A percentile compares a stretch with the other conserved stretches of the same genome.
These are phyloP conservation scores for Zaprionus lachaisei DNA, from an alignment of 1,140 invertebrate genomes.

Conservation along the genomic window DNA sequence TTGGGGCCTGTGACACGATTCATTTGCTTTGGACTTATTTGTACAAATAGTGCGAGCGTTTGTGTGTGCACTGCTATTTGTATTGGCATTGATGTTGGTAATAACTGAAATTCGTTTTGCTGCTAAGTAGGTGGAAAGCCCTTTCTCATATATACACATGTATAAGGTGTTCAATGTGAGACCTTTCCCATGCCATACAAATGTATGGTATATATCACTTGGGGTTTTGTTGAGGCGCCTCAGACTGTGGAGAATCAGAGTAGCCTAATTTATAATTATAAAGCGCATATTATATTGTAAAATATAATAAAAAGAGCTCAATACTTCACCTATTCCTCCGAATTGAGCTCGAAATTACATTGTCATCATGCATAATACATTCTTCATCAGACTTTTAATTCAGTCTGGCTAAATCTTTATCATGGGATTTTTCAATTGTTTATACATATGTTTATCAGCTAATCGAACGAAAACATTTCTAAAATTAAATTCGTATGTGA, in stretches of 20 bases:
- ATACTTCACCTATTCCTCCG: too few relatives aligned
- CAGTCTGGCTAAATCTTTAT: not conserved
- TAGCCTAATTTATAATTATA: not conserved
- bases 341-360: not conserved
- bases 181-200: conserved; percentile 30
- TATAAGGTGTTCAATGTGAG: conserved; percentile 31
- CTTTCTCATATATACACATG: conserved; percentile 19
- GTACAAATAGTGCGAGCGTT: conserved; percentile 59
- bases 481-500: conserved; percentile 25
- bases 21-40: conserved; percentile 75
- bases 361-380: not conserved
- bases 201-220: conserved; percentile 34
- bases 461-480: conserved; percentile 32
- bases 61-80: conserved; percentile 54
- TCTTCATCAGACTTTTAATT: not conserved
- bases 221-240: conserved; percentile 44
- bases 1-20: conserved; percentile 36
- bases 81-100: conserved; percentile 78
- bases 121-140: conserved; percentile 56
- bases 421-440: conserved; percentile 24
- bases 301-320: not conserved
- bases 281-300: not conserved
- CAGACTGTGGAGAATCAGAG: conserved; percentile 33
- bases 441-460: conserved; percentile 45
- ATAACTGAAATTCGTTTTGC: conserved; percentile 65